A percentile compares a stretch with the other conserved stretches of the same genome.
Evolutionary conservation across 2,888 invertebrate genomes (phyloP).

Genomic region (Thumatha senex): DNA sequence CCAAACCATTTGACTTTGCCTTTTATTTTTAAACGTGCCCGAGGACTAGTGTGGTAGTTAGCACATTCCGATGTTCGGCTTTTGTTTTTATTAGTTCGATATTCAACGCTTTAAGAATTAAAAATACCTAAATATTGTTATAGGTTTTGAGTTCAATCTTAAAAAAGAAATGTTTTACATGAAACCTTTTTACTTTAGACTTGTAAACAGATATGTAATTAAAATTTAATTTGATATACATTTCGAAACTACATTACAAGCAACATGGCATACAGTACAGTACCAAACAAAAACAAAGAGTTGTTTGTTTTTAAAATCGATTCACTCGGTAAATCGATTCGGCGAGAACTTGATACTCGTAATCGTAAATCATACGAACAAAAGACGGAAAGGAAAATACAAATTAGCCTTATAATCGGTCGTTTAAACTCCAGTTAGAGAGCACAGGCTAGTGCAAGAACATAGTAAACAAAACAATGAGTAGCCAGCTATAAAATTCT

Average conservation of each 20-base stretch:
- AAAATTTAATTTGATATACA: slow-evolving; percentile 22
- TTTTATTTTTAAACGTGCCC: slow-evolving; percentile 17
- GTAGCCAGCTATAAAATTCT: slow-evolving; percentile 10
- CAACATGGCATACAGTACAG: slow-evolving; percentile 38
- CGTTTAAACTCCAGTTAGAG: slow-evolving; percentile 48
- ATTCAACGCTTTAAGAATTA: slow-evolving; percentile 15
- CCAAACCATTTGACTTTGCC: slow-evolving; percentile 29
- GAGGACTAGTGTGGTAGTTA: slow-evolving; percentile 33
- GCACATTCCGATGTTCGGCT: slow-evolving; percentile 27
- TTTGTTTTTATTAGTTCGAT: slow-evolving; percentile 26
- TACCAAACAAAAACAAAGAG: slow-evolving; percentile 45
- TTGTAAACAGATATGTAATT: slow-evolving; percentile 21
- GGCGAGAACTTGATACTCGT: slow-evolving; percentile 59
- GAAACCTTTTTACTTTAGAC: neutral
- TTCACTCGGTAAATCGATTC: slow-evolving; percentile 59
- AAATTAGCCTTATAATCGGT: slow-evolving; percentile 78
- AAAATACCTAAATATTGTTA: neutral
- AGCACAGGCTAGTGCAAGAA: slow-evolving; percentile 29
- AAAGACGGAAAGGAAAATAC: slow-evolving; percentile 77
- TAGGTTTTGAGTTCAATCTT: slow-evolving; percentile 1
- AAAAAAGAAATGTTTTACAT: neutral
- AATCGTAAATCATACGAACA: slow-evolving; percentile 77
- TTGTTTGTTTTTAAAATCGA: slow-evolving; percentile 52
- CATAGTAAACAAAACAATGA: slow-evolving; percentile 32
- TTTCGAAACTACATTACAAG: slow-evolving; percentile 35